phyloP scores from a whole-genome alignment of 1,140 invertebrate genomes.

The Drosophila ananassae region DNA sequence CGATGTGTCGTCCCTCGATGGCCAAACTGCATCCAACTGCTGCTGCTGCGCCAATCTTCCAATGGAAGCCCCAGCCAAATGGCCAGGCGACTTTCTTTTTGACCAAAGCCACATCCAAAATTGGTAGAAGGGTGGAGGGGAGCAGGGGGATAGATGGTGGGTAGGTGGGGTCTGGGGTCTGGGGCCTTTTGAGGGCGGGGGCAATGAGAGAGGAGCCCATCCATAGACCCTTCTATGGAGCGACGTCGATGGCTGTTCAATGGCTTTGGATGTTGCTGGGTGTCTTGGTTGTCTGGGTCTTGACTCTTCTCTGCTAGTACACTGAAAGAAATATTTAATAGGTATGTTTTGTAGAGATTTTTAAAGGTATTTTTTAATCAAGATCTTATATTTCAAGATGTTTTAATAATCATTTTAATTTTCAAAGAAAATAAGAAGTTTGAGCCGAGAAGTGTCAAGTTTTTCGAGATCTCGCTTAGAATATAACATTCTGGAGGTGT shows the following conservation, averaged over 20 bases:
- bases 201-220: neutral
- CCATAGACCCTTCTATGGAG: slow-evolving; percentile 31
- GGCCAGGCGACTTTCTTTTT: slow-evolving; percentile 73
- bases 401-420: no score
- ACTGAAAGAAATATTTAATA: slow-evolving; percentile 1
- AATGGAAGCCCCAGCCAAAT: slow-evolving; percentile 55
- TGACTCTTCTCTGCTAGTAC: slow-evolving; percentile 2
- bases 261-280: slow-evolving; percentile 64
- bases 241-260: slow-evolving; percentile 52
- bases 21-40: slow-evolving; percentile 33
- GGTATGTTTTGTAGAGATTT: no score
- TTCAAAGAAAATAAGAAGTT: no score
- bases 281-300: slow-evolving; percentile 23
- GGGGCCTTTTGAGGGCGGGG: slow-evolving; percentile 45
- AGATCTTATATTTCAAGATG: no score
- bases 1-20: slow-evolving; percentile 8
- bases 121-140: slow-evolving; percentile 13
- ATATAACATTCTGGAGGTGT: no score
- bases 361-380: no score
- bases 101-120: slow-evolving; percentile 61
- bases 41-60: slow-evolving; percentile 59
- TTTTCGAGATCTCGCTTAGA: no score
- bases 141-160: neutral
- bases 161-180: slow-evolving; percentile 3
- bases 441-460: no score